Base-by-base conservation (phyloP, 2,113 vertebrate genomes). In the Rhea pennata region DNA sequence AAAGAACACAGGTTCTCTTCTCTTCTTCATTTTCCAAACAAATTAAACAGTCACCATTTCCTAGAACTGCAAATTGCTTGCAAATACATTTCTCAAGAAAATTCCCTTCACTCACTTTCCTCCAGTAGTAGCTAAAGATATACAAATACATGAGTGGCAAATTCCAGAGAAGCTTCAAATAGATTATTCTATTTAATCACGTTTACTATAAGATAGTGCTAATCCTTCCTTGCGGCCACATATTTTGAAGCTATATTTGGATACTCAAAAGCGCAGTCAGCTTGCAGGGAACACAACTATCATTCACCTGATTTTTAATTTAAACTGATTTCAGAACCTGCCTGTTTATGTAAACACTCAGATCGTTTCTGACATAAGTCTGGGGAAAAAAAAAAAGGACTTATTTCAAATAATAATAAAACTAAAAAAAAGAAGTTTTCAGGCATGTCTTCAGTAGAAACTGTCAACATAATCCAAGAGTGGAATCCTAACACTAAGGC, bases 101-200 rank as follows among this genome's bases (percentile, higher is more conserved):
- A 95, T 65, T 81, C 65, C 40, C 84, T 93, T 90, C 42, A 29
- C 54, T 84, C 9, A 24, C 26, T 76, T 94, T 93, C 29, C 53
- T 93, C 36, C 46, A 64, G 54, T 54, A 85, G 29, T 24, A 85
- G 74, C 58, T 95, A 56, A 80, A 89, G 72, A 65, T 91, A 66
- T 84, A 72, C 67, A 95, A 93, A 93, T 54, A 95, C 26, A 93
- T 85, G 95, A 92, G 92, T 93, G 91, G 94, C 89, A 96, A 81
- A 97, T 95, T 90, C 95, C 95, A 96, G 51, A 87, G 64, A 40
- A 96, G 95, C 91, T 95, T 97, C 92, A 97, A 96, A 92, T 70
- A 94, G 74, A 89, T 84, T 67, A 82, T 93, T 90, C 79, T 92
- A 80, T 87, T 94, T 92, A 82, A 94, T 90, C 84, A 65, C 61